Percentiles rank a stretch among this genome's conserved stretches.
Evolutionary conservation across 2,113 vertebrate species (phyloP).

Genomic region (Stercorarius parasiticus): DNA sequence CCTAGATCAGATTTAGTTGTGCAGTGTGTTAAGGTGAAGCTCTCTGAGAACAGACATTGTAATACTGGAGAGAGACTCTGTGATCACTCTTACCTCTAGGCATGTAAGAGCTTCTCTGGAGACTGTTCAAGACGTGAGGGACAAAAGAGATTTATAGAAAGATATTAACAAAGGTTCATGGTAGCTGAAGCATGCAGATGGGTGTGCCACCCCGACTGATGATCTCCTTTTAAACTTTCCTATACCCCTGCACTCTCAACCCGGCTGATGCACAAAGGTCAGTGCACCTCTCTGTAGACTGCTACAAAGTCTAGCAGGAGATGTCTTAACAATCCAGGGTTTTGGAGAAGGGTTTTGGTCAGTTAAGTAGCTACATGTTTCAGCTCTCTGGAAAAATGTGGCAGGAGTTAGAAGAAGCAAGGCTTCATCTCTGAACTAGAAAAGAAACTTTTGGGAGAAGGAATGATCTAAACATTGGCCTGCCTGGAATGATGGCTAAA

Average conservation of each 20-base stretch:
- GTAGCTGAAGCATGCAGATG: background rate
- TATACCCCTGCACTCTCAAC: background rate
- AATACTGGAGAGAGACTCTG: background rate
- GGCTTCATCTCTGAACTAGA: background rate
- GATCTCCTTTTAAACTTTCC: background rate
- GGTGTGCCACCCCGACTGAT: background rate
- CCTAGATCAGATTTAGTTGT: background rate
- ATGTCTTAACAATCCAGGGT: background rate
- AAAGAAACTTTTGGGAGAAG: background rate
- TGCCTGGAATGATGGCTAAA: background rate
- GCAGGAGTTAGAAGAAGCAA: background rate
- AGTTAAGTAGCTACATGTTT: background rate
- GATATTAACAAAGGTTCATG: background rate
- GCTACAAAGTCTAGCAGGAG: background rate
- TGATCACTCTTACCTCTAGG: background rate
- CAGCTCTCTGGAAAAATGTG: background rate
- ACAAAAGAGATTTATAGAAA: background rate
- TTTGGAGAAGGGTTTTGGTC: background rate
- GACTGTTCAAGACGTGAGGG: background rate
- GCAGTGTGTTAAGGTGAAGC: background rate
- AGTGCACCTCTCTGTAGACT: background rate
- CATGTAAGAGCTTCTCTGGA: background rate
- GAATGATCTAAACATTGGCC: background rate
- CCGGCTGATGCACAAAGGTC: background rate
- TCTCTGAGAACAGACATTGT: background rate